These are phyloP conservation scores for Phymorhynchus buccinoides DNA, from an alignment of 1,140 invertebrate genomes.

Conservation along the genomic window DNA sequence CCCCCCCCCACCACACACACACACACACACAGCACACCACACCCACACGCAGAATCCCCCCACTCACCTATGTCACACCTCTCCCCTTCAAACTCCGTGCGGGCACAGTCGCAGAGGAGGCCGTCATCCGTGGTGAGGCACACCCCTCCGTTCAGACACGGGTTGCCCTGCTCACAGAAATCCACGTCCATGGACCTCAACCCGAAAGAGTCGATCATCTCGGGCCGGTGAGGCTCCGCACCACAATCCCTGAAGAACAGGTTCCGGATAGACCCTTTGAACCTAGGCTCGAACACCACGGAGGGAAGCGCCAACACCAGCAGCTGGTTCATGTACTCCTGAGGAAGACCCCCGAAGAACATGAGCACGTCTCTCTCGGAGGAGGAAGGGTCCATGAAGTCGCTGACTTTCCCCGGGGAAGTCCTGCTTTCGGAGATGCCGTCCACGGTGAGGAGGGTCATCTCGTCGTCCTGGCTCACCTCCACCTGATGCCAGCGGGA, in stretches of 20 bases:
- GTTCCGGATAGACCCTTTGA: conserved; percentile 64
- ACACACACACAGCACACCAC: neutral
- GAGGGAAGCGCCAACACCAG: conserved; percentile 55
- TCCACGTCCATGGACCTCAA: conserved; percentile 80
- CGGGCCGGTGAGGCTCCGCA: conserved; percentile 49
- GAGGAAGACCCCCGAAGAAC: conserved; percentile 65
- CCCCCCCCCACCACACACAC: neutral
- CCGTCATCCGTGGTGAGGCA: conserved; percentile 95
- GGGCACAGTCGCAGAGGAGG: conserved; percentile 92
- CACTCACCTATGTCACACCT: conserved; percentile 92
- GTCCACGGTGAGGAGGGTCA: conserved; percentile 62
- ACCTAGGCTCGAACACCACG: conserved; percentile 59
- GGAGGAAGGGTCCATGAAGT: conserved; percentile 11
- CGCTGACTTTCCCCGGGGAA: conserved; percentile 61
- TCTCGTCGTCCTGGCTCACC: conserved; percentile 53
- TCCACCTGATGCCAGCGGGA: conserved; percentile 61
- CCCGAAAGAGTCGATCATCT: conserved; percentile 68
- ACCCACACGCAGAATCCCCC: neutral
- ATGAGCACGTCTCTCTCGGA: conserved; percentile 73
- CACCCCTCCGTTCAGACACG: conserved; percentile 92
- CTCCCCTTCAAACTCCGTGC: conserved; percentile 90
- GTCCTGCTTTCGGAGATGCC: conserved; percentile 68
- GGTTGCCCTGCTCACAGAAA: conserved; percentile 88
- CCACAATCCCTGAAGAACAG: conserved; percentile 65
- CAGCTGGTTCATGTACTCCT: conserved; percentile 67